Base-by-base conservation (phyloP, 2,797 vertebrate species). In the Cebuella pygmaea region DNA sequence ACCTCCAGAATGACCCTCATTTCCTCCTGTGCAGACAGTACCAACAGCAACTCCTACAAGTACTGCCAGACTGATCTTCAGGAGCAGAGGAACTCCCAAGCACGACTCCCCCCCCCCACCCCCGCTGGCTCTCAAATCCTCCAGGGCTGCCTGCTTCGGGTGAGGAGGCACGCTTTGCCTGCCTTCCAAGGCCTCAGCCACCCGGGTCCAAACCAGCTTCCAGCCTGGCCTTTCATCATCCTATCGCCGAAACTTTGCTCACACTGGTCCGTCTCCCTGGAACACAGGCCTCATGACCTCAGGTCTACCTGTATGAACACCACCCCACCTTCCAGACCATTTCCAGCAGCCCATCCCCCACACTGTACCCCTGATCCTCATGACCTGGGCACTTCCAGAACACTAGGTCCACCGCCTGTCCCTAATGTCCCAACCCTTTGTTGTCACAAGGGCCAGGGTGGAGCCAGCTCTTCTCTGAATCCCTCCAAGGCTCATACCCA, bases 221-320 rank as follows among this genome's bases (percentile, higher is more conserved):
- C 57, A 4, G 12, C 48, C 41, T 1, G 39, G 59, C 80, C 55
- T 27, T 46, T 13, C n/a, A 2, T 14, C 2, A 67, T 4, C 30
- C 59, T 22, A 22, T 44, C 5, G 0, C 88, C 1, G 36, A 81
- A 52, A 81, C 67, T 33, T 19, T 15, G 46, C 41, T 15, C 30
- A 20, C 1, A 0, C 12, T 2, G 7, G 5, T 5, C 52, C 57
- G 59, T 46, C 81, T 39, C 5, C 46, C 86, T 50, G 41, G 27
- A 72, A 9, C n/a, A 0, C 20, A 0, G 2, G 19, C 30, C 33
- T 44, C 64, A 8, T 13, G 24, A 55, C 14, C 33, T 7, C 20
- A 44, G 0, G 0, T 17, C 88, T 20, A 20, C 61, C 57, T 22
- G 9, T 11, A 4, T 12, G 9, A 24, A 33, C 36, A 22, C 27